Evolutionary conservation across 2,888 invertebrate genomes (phyloP).

Genomic region (Margaritifera margaritifera): DNA sequence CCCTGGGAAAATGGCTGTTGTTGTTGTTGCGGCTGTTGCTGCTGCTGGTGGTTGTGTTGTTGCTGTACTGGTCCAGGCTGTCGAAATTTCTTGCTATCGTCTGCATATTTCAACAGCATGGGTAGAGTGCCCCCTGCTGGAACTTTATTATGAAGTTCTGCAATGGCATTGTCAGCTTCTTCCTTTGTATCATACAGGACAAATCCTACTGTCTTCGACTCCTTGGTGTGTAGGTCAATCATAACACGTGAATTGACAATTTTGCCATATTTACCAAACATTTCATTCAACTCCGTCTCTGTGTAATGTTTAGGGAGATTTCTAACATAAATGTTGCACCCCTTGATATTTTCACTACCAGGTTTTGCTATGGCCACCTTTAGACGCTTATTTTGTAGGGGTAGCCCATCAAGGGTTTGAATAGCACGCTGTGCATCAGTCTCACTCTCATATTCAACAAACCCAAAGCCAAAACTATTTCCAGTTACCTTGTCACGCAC

Average conservation of each 20-base stretch:
- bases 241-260: slow-evolving; percentile 94
- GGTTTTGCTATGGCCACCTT: slow-evolving; percentile 96
- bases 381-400: slow-evolving; percentile 91
- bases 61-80: slow-evolving; percentile 27
- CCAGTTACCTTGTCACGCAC: slow-evolving; percentile 80
- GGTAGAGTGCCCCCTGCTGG: slow-evolving; percentile 89
- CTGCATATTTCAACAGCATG: slow-evolving; percentile 87
- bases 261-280: slow-evolving; percentile 90
- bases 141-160: slow-evolving; percentile 84
- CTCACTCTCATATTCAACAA: slow-evolving; percentile 90
- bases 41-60: slow-evolving; percentile 19
- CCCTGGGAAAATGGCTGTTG: slow-evolving; percentile 1
- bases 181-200: slow-evolving; percentile 86
- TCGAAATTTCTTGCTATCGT: slow-evolving; percentile 79
- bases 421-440: slow-evolving; percentile 91
- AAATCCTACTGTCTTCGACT: slow-evolving; percentile 93
- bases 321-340: slow-evolving; percentile 94
- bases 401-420: slow-evolving; percentile 88
- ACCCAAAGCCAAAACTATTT: slow-evolving; percentile 96
- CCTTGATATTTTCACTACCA: slow-evolving; percentile 90
- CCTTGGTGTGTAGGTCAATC: slow-evolving; percentile 89
- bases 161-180: slow-evolving; percentile 92
- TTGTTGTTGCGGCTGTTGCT: slow-evolving; percentile 14
- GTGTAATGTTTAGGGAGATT: slow-evolving; percentile 81
- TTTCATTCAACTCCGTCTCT: slow-evolving; percentile 86